These are phyloP conservation scores for Elgaria multicarinata DNA, from an alignment of 2,113 vertebrate species.

Conservation along the genomic window DNA sequence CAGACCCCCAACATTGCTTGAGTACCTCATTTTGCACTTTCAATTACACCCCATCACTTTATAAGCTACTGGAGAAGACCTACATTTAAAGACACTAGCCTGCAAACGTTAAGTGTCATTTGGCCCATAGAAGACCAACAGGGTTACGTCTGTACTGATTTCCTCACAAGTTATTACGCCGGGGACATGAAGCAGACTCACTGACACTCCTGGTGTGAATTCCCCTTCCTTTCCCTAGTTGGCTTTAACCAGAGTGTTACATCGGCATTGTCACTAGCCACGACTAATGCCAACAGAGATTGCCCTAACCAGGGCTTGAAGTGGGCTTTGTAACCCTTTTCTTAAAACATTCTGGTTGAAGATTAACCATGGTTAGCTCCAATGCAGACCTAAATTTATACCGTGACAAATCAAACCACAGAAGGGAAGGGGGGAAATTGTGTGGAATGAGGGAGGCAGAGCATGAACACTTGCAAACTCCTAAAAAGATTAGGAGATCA, in stretches of 20 bases:
- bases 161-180: not conserved
- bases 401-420: not conserved
- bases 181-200: not conserved
- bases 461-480: no score
- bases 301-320: not conserved
- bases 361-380: not conserved
- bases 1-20: not conserved
- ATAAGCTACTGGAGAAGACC: not conserved
- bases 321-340: not conserved
- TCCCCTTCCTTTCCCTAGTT: not conserved
- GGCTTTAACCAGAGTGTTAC: not conserved
- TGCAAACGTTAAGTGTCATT: not conserved
- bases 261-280: not conserved
- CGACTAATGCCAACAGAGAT: not conserved
- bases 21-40: not conserved
- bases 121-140: not conserved
- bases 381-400: not conserved
- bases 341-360: not conserved
- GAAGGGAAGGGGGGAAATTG: not conserved
- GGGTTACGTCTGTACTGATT: not conserved
- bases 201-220: not conserved
- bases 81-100: not conserved
- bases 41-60: not conserved
- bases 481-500: not conserved
- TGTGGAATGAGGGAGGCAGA: not conserved